Conservation (phyloP, 2,797 vertebrate genomes). For the Chelonia mydas region DNA sequence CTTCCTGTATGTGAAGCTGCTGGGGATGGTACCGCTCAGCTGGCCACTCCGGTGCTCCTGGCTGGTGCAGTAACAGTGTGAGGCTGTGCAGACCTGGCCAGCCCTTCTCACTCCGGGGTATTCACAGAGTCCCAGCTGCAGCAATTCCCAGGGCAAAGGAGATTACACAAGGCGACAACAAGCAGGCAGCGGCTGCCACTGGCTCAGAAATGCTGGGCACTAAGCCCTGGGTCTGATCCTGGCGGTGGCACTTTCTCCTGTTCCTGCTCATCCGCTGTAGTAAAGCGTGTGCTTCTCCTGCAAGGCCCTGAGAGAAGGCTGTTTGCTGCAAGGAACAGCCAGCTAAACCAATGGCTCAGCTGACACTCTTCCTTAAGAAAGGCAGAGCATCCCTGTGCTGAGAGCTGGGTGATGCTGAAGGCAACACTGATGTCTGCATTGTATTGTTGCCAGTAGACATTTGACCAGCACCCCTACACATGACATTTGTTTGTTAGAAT, state of each 20-base stretch:
- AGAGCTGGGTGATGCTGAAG: not conserved
- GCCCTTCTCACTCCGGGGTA: rapidly evolving
- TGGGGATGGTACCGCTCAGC: rapidly evolving
- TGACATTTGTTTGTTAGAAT: constrained; percentile 82
- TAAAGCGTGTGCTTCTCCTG: not conserved
- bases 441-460: constrained; percentile 70
- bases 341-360: rapidly evolving
- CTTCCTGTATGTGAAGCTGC: rapidly evolving
- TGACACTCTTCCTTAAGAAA: not conserved
- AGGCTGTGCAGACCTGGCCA: not conserved
- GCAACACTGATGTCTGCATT: constrained; percentile 27
- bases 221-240: rapidly evolving
- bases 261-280: rapidly evolving
- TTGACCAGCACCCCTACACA: constrained; percentile 66
- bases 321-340: rapidly evolving
- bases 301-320: rapidly evolving
- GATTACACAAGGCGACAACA: rapidly evolving
- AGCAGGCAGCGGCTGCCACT: not conserved
- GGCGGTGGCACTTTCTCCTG: rapidly evolving
- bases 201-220: rapidly evolving
- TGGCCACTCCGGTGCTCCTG: no score
- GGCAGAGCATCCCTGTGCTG: not conserved
- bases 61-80: not conserved
- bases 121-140: rapidly evolving
- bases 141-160: not conserved